Evolutionary conservation across 2,888 invertebrate genomes (phyloP).

Genomic region (Salpingus planirostris): DNA sequence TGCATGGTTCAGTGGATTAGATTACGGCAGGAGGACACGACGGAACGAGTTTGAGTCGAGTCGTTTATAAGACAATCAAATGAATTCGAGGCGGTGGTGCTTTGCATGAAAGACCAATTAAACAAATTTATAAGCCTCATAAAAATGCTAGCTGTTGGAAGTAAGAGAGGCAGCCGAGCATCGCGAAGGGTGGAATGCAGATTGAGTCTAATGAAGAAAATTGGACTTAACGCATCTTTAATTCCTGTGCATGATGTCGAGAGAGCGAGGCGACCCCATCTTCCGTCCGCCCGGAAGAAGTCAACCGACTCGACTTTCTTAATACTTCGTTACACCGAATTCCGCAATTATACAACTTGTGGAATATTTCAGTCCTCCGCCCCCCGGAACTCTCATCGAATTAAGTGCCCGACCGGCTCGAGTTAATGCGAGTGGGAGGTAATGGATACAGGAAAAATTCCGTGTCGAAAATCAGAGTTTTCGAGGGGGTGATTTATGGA

Average conservation of each 20-base stretch:
- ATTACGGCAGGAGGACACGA: too few species aligned
- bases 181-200: constrained; percentile 31
- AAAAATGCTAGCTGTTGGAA: constrained; percentile 37
- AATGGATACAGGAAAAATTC: too few species aligned
- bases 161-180: constrained; percentile 19
- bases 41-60: constrained; percentile 15
- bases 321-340: constrained; percentile 26
- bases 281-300: too few species aligned
- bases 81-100: constrained; percentile 19
- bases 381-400: too few species aligned
- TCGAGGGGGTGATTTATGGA: constrained; percentile 4
- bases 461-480: background rate
- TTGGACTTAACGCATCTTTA: constrained; percentile 42
- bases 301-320: constrained; percentile 15
- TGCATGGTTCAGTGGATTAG: too few species aligned
- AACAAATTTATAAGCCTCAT: constrained; percentile 41
- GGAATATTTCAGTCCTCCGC: constrained; percentile 26
- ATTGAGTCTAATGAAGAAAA: constrained; percentile 41
- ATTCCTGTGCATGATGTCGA: constrained; percentile 29
- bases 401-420: too few species aligned
- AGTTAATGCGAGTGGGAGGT: too few species aligned
- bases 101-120: constrained; percentile 40
- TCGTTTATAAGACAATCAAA: constrained; percentile 23
- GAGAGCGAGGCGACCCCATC: constrained; percentile 14
- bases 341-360: constrained; percentile 27